A percentile compares a stretch with the other conserved stretches of the same genome.
Evolutionary conservation across 2,113 vertebrate species (phyloP).

Genomic region (Carassius auratus): DNA sequence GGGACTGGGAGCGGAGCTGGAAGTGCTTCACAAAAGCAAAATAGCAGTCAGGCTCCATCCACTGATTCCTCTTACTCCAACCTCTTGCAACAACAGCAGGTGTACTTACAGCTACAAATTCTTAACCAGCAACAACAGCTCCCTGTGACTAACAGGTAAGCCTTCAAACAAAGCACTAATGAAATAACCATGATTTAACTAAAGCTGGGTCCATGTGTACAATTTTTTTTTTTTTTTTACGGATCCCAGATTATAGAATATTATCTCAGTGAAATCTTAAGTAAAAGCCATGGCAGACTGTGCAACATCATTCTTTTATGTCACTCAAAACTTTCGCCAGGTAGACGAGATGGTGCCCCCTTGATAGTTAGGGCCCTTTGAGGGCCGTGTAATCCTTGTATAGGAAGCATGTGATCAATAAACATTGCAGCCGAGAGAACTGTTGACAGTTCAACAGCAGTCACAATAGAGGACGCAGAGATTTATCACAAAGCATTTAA

Average conservation of each 20-base stretch:
- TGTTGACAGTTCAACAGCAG: too few species aligned
- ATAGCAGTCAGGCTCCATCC: conserved; percentile 64
- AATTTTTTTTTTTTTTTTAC: background rate
- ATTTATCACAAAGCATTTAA: too few species aligned
- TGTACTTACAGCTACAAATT: conserved; percentile 78
- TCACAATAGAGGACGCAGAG: too few species aligned
- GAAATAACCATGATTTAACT: background rate
- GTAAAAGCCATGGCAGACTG: too few species aligned
- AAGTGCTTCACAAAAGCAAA: conserved; percentile 75
- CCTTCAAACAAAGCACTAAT: background rate
- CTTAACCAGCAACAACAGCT: conserved; percentile 77
- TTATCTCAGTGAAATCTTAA: background rate
- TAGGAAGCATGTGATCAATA: too few species aligned
- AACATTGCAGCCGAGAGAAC: too few species aligned
- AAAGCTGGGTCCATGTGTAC: background rate
- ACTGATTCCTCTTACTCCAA: conserved; percentile 79
- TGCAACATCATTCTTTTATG: too few species aligned
- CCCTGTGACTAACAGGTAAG: conserved; percentile 71
- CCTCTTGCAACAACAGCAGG: conserved; percentile 83
- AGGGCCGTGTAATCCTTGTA: too few species aligned
- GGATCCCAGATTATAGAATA: background rate
- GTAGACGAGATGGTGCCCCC: too few species aligned
- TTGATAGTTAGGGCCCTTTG: too few species aligned
- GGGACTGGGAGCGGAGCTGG: conserved; percentile 62
- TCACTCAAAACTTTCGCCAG: too few species aligned